These are phyloP conservation scores for Xiphophorus birchmanni DNA, from an alignment of 2,797 vertebrate genomes.

Conservation along the genomic window DNA sequence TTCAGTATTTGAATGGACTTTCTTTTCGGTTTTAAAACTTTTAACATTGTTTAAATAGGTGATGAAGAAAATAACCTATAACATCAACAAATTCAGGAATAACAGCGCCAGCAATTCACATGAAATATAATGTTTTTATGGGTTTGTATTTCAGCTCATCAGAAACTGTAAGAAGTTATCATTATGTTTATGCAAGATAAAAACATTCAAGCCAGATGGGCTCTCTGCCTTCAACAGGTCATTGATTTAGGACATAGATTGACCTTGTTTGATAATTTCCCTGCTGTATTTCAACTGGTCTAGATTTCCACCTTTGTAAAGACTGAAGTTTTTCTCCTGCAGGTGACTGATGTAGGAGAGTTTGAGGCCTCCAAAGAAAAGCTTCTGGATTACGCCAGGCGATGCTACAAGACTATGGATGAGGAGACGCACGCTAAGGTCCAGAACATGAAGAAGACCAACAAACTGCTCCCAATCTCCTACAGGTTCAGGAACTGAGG, in stretches of 20 bases:
- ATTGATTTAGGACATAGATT: not conserved
- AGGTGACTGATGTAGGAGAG: slow-evolving; percentile 86
- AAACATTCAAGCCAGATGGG: not conserved
- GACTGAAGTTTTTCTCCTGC: not conserved
- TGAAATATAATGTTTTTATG: not conserved
- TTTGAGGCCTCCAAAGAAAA: slow-evolving; percentile 91
- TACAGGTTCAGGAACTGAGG: slow-evolving; percentile 90
- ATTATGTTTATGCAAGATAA: not conserved
- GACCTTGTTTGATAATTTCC: not conserved
- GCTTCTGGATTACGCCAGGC: slow-evolving; percentile 89
- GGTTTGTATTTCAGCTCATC: not conserved
- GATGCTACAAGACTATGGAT: slow-evolving; percentile 90
- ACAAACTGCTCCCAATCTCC: slow-evolving; percentile 90
- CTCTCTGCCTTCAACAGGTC: not conserved
- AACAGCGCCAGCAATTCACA: not conserved
- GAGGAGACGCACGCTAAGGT: slow-evolving; percentile 86
- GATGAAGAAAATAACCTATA: too few relatives aligned
- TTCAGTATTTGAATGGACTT: not conserved
- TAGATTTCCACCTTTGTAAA: not conserved
- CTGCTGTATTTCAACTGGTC: not conserved
- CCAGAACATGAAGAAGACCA: slow-evolving; percentile 88
- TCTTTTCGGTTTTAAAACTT: not conserved
- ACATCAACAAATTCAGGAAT: not conserved
- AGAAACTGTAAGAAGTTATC: not conserved
- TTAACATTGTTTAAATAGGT: not conserved